These are phyloP conservation scores for Telmatochromis bifrenatus DNA, from an alignment of 2,113 vertebrate species.

Conservation along the genomic window DNA sequence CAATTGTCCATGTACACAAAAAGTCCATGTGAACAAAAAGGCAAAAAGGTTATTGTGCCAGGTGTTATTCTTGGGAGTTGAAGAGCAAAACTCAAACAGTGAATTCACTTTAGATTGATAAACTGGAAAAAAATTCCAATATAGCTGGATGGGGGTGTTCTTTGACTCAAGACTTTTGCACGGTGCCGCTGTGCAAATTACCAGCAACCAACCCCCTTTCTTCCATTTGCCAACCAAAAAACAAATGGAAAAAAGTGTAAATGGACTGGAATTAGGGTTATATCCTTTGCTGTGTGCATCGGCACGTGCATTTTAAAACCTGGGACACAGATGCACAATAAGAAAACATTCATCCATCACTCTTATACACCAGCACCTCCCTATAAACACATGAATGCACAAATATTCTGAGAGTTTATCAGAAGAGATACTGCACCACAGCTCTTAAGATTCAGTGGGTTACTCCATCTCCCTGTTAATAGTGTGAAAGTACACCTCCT, in stretches of 20 bases:
- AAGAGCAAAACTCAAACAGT: not conserved
- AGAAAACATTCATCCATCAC: not conserved
- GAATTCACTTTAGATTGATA: not conserved
- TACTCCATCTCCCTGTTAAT: not conserved
- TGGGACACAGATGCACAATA: not conserved
- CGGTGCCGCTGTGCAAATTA: fast-evolving
- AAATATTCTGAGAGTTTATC: not conserved
- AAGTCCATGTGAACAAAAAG: not conserved
- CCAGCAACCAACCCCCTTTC: not conserved
- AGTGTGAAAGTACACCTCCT: not conserved
- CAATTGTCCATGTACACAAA: not conserved
- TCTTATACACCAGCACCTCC: not conserved
- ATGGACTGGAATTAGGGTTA: not conserved
- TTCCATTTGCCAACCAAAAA: not conserved
- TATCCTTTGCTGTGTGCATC: not conserved
- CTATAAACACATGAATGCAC: not conserved
- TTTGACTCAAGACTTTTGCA: not conserved
- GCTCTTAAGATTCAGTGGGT: not conserved
- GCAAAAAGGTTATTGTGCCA: not conserved
- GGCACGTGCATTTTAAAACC: not conserved
- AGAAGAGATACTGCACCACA: not conserved
- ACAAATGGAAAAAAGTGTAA: not conserved
- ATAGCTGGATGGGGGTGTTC: not conserved
- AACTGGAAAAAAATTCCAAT: not conserved
- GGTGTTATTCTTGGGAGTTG: not conserved